A percentile compares a stretch with the other conserved stretches of the same genome.
These are phyloP conservation scores for Eremophila alpestris DNA, from an alignment of 2,797 vertebrate genomes.

Conservation along the genomic window DNA sequence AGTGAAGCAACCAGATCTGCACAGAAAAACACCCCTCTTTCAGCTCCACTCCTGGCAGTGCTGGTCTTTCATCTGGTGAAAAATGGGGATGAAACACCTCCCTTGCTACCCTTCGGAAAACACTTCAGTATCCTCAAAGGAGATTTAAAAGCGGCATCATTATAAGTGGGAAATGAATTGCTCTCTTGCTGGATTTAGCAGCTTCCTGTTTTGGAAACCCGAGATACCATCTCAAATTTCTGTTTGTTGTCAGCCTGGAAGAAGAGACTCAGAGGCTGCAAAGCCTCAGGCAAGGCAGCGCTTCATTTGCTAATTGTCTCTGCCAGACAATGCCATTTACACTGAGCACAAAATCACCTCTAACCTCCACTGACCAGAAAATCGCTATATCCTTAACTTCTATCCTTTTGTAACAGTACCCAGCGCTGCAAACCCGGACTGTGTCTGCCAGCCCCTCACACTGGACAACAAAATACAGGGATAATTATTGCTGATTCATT, in stretches of 20 bases:
- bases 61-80: not conserved
- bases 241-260: slow-evolving; percentile 58
- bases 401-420: not conserved
- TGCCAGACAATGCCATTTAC: slow-evolving; percentile 50
- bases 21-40: not conserved
- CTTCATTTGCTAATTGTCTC: slow-evolving; percentile 66
- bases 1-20: not conserved
- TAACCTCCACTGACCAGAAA: slow-evolving; percentile 43
- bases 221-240: slow-evolving; percentile 47
- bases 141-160: not conserved
- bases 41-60: not conserved
- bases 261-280: slow-evolving; percentile 23
- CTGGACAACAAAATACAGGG: not conserved
- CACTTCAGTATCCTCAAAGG: slow-evolving; percentile 4
- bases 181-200: slow-evolving; percentile 43
- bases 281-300: not conserved
- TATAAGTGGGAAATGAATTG: slow-evolving; percentile 31
- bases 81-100: not conserved
- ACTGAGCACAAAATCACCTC: slow-evolving; percentile 26
- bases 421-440: not conserved
- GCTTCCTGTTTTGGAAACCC: slow-evolving; percentile 57
- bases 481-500: not conserved
- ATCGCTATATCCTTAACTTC: not conserved
- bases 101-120: not conserved
- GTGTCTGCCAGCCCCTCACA: not conserved